These are phyloP conservation scores for Delia radicum DNA, from an alignment of 1,140 invertebrate species.

Conservation along the genomic window DNA sequence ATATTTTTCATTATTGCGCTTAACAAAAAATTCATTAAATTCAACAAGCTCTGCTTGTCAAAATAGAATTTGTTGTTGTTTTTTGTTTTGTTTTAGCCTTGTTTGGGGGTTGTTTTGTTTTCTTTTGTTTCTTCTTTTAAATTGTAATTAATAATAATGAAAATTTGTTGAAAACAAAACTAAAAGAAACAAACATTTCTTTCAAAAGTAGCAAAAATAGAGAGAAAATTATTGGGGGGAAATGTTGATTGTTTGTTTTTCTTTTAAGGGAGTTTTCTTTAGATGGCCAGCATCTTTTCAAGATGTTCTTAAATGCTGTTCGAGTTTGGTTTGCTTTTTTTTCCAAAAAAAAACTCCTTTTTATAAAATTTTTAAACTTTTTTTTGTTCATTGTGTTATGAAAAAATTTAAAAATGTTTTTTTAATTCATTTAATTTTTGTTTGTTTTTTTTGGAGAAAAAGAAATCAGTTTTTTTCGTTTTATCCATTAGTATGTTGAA, in stretches of 20 bases:
- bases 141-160: background rate
- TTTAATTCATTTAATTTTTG: background rate
- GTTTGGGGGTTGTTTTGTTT: background rate
- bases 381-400: background rate
- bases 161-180: background rate
- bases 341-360: background rate
- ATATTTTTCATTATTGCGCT: background rate
- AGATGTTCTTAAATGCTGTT: constrained; percentile 15
- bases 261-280: constrained; percentile 1
- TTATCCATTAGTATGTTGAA: constrained; percentile 2
- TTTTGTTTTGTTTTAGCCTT: background rate
- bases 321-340: background rate
- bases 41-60: background rate
- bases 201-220: background rate
- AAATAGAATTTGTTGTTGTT: too few relatives aligned
- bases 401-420: background rate
- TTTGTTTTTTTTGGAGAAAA: constrained; percentile 15
- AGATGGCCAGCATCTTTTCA: constrained; percentile 13
- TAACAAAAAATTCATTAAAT: background rate
- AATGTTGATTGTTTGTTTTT: constrained; percentile 20
- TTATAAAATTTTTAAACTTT: background rate
- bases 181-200: background rate
- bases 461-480: constrained; percentile 7
- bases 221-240: background rate
- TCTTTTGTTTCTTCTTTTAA: background rate